These are phyloP conservation scores for Microctonus hyperodae DNA, from an alignment of 2,888 invertebrate species.

Conservation along the genomic window DNA sequence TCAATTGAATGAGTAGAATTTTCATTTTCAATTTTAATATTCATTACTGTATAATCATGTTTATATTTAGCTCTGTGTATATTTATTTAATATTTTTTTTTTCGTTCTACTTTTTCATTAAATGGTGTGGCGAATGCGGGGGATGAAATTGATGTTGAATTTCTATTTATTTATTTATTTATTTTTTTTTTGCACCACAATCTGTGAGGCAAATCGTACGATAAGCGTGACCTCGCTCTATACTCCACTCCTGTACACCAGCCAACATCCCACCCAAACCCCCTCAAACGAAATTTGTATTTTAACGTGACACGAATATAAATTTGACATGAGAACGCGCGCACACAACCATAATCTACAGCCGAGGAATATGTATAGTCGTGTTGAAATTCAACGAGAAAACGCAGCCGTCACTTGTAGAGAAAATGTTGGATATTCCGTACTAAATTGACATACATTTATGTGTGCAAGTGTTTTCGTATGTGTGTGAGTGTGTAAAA, in stretches of 20 bases:
- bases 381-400: slow-evolving; percentile 33
- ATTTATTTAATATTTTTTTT: neutral
- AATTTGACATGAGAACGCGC: slow-evolving; percentile 25
- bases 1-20: too few species aligned
- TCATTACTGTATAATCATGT: neutral
- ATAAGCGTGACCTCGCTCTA: slow-evolving; percentile 1
- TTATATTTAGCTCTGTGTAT: neutral
- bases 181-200: neutral
- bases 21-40: neutral
- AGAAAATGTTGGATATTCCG: slow-evolving; percentile 17
- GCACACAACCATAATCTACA: neutral
- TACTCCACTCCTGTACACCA: neutral
- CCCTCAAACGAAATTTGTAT: slow-evolving; percentile 33
- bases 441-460: neutral
- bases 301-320: slow-evolving; percentile 34
- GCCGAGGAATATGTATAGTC: slow-evolving; percentile 1
- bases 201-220: slow-evolving; percentile 1
- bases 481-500: neutral
- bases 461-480: too few species aligned
- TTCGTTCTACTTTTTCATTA: neutral
- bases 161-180: too few species aligned
- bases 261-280: neutral
- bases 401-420: slow-evolving; percentile 23
- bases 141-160: neutral
- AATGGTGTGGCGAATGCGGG: neutral